phyloP scores from a whole-genome alignment of 2,113 vertebrate species.

The Gobio gobio region DNA sequence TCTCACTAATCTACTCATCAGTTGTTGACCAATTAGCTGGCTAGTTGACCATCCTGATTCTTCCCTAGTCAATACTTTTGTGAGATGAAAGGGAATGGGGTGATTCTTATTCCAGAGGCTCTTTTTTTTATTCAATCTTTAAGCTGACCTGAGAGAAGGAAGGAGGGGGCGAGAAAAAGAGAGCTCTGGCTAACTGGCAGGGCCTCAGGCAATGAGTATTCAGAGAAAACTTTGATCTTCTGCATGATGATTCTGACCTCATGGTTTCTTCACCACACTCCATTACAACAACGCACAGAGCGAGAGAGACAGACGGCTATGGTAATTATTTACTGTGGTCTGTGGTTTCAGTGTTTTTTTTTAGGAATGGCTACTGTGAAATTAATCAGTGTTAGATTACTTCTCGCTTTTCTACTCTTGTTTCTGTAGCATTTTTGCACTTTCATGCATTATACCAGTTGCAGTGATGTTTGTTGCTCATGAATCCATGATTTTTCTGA shows the following conservation, averaged over 20 bases:
- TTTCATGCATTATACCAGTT: background rate
- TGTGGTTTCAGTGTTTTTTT: slow-evolving; percentile 37
- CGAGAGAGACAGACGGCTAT: background rate
- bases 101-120: slow-evolving; percentile 32
- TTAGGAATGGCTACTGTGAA: slow-evolving; percentile 25
- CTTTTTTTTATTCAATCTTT: slow-evolving; percentile 5
- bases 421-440: background rate
- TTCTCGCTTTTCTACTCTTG: background rate
- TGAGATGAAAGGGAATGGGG: slow-evolving; percentile 22
- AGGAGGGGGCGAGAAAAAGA: background rate
- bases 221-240: slow-evolving; percentile 41
- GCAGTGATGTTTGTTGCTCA: background rate
- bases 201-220: slow-evolving; percentile 26
- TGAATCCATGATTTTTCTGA: background rate
- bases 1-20: background rate
- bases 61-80: background rate
- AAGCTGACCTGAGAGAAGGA: slow-evolving; percentile 27
- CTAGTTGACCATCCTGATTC: slow-evolving; percentile 15
- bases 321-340: slow-evolving; percentile 41
- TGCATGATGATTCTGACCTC: slow-evolving; percentile 42
- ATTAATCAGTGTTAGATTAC: slow-evolving; percentile 38
- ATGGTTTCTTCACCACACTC: slow-evolving; percentile 43
- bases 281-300: slow-evolving; percentile 20
- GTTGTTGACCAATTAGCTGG: background rate
- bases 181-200: slow-evolving; percentile 23